Evolutionary conservation across 1,140 invertebrate genomes (phyloP), one percentile per base, ranked within the genome.

Genomic region (Rhagoletis pomonella): DNA sequence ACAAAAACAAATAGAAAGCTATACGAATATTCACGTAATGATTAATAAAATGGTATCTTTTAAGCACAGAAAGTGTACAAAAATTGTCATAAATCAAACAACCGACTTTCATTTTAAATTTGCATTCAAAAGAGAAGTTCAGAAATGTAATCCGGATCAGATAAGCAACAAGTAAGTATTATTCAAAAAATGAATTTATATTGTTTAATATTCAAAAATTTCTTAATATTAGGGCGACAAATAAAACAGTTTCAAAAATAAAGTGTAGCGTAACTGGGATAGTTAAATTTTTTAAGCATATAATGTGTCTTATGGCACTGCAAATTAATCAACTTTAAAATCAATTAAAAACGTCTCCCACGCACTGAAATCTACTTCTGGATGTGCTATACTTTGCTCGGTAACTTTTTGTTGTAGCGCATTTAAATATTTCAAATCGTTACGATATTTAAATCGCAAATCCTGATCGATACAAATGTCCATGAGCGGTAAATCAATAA

Each of bases 401-500:
- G 81, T 42, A 4, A 88, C 59, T 58, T 81, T 59, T 86, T 86
- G 47, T 44, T 84, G 86, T 14, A 88, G 42, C 60, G 64, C 87
- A 10, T 69, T 17, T 55, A 88, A 64, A 50, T 69, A 87, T 87
- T 89, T 89, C 29, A 89, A 87, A 88, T 89, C 88, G 12, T 29
- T 87, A 4, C 88, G 87, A 88, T 88, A 89, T 73, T 88, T 81
- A 17, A 58, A 47, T 29, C 86, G 64, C 29, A 88, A 69, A 55
- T 86, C 85, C 14, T 87, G 73, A 88, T 89, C 87, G 17, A 89
- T 86, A 12, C 85, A 87, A 19, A 89, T 89, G 69, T 89, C 87
- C n/a, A 86, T 64, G 14, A 85, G 67, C 47, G 85, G 73, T 19
- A 88, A 73, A 88, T 88, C 87, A 47, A 89, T 77, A 64, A 88